Percentiles rank a stretch among this genome's conserved stretches.
These are phyloP conservation scores for Phrynocephalus versicolor DNA, from an alignment of 2,113 vertebrate genomes.

Conservation along the genomic window DNA sequence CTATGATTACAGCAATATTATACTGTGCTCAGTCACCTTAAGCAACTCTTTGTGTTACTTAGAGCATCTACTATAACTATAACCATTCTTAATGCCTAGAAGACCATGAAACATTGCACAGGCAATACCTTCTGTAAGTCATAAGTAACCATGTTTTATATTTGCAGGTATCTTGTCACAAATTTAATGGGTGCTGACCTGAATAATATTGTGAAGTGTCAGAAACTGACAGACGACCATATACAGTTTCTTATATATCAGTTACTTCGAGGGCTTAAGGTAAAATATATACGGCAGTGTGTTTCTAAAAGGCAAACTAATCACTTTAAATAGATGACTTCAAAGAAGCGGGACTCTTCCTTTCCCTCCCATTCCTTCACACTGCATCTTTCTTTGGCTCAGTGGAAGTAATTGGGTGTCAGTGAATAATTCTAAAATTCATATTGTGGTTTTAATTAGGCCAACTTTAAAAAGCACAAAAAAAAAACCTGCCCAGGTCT, in stretches of 20 bases:
- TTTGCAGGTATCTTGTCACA: conserved; percentile 91
- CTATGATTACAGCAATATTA: background rate
- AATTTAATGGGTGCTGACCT: conserved; percentile 98
- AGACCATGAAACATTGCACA: background rate
- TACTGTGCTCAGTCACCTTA: background rate
- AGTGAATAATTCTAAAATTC: no score
- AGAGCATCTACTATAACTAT: background rate
- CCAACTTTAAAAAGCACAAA: no score
- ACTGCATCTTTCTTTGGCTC: background rate
- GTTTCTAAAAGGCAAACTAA: background rate
- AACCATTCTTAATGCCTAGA: background rate
- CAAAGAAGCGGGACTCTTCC: background rate
- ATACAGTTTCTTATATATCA: conserved; percentile 98
- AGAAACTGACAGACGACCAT: conserved; percentile 93
- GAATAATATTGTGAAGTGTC: conserved; percentile 97
- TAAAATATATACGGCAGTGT: conserved; percentile 51
- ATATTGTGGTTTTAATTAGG: no score
- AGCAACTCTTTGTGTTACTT: background rate
- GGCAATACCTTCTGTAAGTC: background rate
- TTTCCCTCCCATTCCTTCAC: background rate
- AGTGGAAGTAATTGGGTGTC: background rate
- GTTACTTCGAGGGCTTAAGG: conserved; percentile 95
- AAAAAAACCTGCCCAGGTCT: no score
- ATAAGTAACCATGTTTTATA: conserved; percentile 22
- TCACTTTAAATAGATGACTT: background rate